Percentiles rank a stretch among this genome's conserved stretches.
These are phyloP conservation scores for Oreotrochilus melanogaster DNA, from an alignment of 2,113 vertebrate species.

Conservation along the genomic window DNA sequence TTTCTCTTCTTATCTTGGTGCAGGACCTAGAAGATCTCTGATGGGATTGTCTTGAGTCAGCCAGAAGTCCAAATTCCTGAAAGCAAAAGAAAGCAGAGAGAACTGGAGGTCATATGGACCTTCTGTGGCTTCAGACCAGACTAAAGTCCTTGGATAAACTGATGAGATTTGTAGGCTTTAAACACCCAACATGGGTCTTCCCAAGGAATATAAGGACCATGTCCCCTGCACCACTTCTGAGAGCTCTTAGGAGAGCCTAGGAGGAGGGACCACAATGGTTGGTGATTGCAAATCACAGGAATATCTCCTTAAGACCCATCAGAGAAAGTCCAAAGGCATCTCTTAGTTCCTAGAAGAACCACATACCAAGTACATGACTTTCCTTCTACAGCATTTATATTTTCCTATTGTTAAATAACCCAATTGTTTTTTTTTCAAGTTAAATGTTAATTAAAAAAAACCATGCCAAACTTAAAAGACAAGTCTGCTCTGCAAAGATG, in stretches of 20 bases:
- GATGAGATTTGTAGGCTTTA: fast-evolving
- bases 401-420: background rate
- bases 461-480: background rate
- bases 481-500: background rate
- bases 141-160: background rate
- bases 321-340: background rate
- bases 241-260: background rate
- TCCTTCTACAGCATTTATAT: background rate
- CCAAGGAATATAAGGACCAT: background rate
- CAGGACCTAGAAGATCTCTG: background rate
- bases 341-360: background rate
- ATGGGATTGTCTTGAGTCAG: background rate
- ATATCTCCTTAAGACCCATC: background rate
- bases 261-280: background rate
- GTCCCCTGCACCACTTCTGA: background rate
- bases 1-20: background rate
- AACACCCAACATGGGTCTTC: background rate
- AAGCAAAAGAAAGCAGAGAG: background rate
- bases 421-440: too few relatives aligned
- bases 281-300: background rate
- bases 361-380: background rate
- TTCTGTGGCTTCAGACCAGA: fast-evolving
- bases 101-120: fast-evolving
- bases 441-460: too few relatives aligned
- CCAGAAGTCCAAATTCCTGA: background rate